Evolutionary conservation across 2,888 invertebrate genomes (phyloP).

Genomic region (Hypsopygia costalis): DNA sequence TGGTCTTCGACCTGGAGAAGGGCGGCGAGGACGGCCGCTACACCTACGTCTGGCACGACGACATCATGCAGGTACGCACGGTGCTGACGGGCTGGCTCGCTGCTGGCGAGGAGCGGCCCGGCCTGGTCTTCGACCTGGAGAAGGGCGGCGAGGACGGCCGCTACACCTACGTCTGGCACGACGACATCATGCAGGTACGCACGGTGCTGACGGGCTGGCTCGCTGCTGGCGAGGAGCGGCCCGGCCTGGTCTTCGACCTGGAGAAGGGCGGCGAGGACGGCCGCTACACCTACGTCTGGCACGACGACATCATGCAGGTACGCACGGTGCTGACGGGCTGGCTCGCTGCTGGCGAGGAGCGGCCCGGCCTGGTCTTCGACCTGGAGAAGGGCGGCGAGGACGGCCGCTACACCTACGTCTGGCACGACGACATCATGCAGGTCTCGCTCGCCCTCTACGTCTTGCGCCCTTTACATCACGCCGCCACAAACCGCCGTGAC

Average conservation of each 20-base stretch:
- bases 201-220: too few relatives aligned
- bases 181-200: constrained; percentile 93
- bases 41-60: constrained; percentile 97
- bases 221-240: constrained; percentile 88
- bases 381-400: too few relatives aligned
- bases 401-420: too few relatives aligned
- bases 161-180: constrained; percentile 97
- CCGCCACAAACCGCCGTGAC: too few relatives aligned
- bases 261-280: constrained; percentile 93
- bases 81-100: too few relatives aligned
- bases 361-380: too few relatives aligned
- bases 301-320: constrained; percentile 96
- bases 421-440: too few relatives aligned
- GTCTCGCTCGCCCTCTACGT: too few relatives aligned
- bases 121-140: constrained; percentile 94
- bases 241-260: too few relatives aligned
- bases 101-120: constrained; percentile 91
- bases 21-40: constrained; percentile 92
- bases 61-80: constrained; percentile 89
- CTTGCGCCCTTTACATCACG: too few relatives aligned
- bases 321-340: too few relatives aligned
- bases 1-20: constrained; percentile 91
- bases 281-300: constrained; percentile 97
- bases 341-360: too few relatives aligned
- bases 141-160: constrained; percentile 90